Evolutionary conservation across 2,797 vertebrate genomes (phyloP).

Genomic region (Smutsia temminckii): DNA sequence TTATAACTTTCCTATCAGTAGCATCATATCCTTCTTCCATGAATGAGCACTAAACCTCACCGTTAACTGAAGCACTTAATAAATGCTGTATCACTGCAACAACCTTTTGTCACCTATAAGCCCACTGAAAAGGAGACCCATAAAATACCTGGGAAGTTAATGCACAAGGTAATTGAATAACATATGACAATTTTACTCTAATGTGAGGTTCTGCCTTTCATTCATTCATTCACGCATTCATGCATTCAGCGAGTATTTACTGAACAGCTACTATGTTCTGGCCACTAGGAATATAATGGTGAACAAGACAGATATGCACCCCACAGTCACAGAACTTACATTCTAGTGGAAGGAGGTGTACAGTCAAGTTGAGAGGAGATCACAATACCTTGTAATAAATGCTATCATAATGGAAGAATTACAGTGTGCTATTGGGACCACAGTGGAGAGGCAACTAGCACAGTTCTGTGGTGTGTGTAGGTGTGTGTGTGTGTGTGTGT

Average conservation of each 20-base stretch:
- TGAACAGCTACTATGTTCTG: not conserved
- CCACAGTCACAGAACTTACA: not conserved
- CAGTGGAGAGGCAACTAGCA: not conserved
- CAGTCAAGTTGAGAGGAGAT: not conserved
- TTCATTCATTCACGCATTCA: not conserved
- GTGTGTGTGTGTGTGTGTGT: not conserved
- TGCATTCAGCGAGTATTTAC: not conserved
- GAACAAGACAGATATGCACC: not conserved
- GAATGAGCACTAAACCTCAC: not conserved
- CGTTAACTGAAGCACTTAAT: not conserved
- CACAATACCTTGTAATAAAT: not conserved
- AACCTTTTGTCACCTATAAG: not conserved
- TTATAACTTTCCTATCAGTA: not conserved
- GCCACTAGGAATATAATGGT: not conserved
- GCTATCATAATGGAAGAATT: not conserved
- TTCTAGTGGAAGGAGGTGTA: not conserved
- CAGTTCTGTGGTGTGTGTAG: not conserved
- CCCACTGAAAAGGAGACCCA: not conserved
- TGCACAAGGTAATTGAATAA: not conserved
- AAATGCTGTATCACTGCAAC: not conserved
- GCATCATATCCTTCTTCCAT: not conserved
- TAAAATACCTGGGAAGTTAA: not conserved
- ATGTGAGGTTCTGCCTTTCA: not conserved
- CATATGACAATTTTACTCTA: not conserved
- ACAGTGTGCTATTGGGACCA: not conserved